Conservation (phyloP, 1,140 invertebrate genomes). For the Lycorma delicatula region DNA sequence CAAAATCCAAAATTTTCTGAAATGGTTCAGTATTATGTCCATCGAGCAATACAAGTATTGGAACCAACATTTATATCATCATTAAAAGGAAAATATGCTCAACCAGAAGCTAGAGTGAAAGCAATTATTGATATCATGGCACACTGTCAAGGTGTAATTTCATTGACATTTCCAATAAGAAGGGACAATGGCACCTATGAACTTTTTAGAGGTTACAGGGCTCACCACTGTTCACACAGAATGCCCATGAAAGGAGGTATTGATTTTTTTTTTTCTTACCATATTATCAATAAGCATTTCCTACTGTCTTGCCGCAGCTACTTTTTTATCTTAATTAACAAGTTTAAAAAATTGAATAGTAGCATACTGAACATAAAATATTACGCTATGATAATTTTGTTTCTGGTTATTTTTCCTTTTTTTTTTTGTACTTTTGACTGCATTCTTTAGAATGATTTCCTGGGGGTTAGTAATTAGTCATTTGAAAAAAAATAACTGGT, state of each 20-base stretch:
- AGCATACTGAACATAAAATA: not conserved
- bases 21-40: slow-evolving; percentile 17
- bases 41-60: slow-evolving; percentile 6
- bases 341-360: not conserved
- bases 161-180: slow-evolving; percentile 71
- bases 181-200: slow-evolving; percentile 66
- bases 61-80: slow-evolving; percentile 21
- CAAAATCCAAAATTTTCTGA: slow-evolving; percentile 13
- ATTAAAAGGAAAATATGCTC: slow-evolving; percentile 40
- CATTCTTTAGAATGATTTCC: not conserved
- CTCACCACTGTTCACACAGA: slow-evolving; percentile 75
- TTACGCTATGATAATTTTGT: not conserved
- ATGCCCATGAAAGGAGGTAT: slow-evolving; percentile 71
- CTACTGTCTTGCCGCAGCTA: not conserved
- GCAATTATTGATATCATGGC: slow-evolving; percentile 65
- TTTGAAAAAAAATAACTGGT: not conserved
- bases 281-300: not conserved
- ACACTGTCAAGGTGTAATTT: slow-evolving; percentile 60
- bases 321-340: not conserved
- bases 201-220: slow-evolving; percentile 71
- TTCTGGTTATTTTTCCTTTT: not conserved
- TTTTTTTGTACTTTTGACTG: not conserved
- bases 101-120: slow-evolving; percentile 51
- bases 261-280: not conserved
- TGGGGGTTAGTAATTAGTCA: not conserved